These are phyloP conservation scores for Leptobrachium leishanense DNA, from an alignment of 2,113 vertebrate species.

Conservation along the genomic window DNA sequence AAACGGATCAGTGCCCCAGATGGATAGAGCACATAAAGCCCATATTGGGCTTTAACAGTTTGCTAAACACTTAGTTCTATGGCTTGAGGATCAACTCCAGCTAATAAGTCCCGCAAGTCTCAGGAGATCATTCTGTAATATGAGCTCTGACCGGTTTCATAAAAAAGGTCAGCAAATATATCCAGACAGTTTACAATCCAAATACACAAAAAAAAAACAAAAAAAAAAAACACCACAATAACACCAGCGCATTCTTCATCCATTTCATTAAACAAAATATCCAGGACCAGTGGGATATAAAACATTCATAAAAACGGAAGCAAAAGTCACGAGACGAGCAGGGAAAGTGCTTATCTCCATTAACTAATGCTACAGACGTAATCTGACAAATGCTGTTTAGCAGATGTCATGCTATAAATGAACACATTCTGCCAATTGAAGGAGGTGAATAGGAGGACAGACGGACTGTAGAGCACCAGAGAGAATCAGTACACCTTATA, in stretches of 20 bases:
- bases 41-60: neutral
- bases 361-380: constrained; percentile 20
- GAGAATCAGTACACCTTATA: no score
- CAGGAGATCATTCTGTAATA: neutral
- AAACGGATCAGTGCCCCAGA: no score
- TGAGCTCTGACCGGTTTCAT: neutral
- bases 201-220: neutral
- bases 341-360: constrained; percentile 36
- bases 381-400: constrained; percentile 21
- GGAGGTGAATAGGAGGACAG: neutral
- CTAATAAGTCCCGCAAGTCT: neutral
- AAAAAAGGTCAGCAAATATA: neutral
- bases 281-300: constrained; percentile 7
- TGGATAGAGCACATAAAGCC: no score
- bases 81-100: no score
- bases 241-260: constrained; percentile 12
- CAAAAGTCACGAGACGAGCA: constrained; percentile 21
- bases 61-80: neutral
- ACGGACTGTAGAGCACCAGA: no score
- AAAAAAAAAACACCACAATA: constrained; percentile 15
- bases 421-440: constrained; percentile 28
- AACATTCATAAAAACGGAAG: constrained; percentile 32
- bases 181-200: constrained; percentile 4
- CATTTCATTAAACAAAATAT: constrained; percentile 27
- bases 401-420: constrained; percentile 30